Conservation (phyloP, 2,113 vertebrate species). For the Channa argus region DNA sequence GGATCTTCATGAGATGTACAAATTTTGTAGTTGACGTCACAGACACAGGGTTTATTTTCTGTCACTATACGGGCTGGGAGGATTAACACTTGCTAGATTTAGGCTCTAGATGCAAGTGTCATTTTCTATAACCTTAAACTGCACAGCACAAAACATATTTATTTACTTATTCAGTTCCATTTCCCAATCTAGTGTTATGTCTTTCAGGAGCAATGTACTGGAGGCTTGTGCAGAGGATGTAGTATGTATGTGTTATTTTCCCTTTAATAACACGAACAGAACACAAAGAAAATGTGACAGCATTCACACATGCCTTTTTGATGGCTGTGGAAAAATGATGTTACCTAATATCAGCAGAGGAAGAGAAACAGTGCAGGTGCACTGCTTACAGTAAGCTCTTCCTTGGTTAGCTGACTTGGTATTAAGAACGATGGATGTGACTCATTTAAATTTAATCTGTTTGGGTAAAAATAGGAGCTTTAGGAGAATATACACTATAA, state of each 20-base stretch:
- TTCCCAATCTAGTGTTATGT: not conserved
- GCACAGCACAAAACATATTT: not conserved
- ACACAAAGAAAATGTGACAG: not conserved
- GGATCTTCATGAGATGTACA: not conserved
- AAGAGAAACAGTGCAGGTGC: conserved; percentile 9
- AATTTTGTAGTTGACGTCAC: not conserved
- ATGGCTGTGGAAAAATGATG: conserved; percentile 13
- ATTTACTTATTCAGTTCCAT: conserved; percentile 30
- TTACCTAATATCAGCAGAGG: conserved; percentile 20
- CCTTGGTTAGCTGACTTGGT: conserved; percentile 37
- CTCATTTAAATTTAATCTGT: conserved; percentile 63
- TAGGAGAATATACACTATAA: conserved; percentile 20
- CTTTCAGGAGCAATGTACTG: conserved; percentile 5
- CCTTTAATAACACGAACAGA: not conserved
- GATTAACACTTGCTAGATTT: not conserved
- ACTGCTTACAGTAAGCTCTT: conserved; percentile 34
- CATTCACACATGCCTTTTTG: not conserved
- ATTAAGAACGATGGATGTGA: conserved; percentile 51
- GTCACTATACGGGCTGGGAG: not conserved
- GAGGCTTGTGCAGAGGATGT: not conserved
- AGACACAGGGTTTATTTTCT: not conserved
- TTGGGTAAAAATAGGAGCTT: conserved; percentile 44
- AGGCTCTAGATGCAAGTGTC: not conserved
- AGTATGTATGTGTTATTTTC: not conserved
- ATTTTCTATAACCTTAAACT: conserved; percentile 1